A percentile compares a stretch with the other conserved stretches of the same genome.
Evolutionary conservation across 2,888 invertebrate species (phyloP).

Genomic region (Muschampia plurimacula): DNA sequence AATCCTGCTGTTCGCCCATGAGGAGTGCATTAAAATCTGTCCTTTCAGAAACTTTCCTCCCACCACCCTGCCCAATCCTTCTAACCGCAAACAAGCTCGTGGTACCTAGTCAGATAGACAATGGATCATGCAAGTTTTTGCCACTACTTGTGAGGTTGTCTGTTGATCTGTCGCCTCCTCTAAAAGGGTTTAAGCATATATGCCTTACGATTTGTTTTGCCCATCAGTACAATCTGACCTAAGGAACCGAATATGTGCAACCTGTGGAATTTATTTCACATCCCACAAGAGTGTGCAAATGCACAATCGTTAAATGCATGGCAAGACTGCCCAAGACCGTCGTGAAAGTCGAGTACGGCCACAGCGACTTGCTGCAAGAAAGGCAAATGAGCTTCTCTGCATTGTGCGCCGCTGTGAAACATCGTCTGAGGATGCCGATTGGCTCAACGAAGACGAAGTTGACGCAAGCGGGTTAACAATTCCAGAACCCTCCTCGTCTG

Average conservation of each 20-base stretch:
- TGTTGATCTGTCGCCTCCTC: background rate
- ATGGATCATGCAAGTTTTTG: background rate
- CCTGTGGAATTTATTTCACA: background rate
- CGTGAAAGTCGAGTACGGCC: background rate
- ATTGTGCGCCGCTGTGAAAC: constrained; percentile 20
- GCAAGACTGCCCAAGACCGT: background rate
- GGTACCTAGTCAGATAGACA: background rate
- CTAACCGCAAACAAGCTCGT: background rate
- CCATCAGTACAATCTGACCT: background rate
- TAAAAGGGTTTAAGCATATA: background rate
- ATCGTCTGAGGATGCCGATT: too few species aligned
- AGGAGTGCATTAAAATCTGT: background rate
- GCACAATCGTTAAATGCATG: background rate
- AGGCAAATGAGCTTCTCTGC: too few species aligned
- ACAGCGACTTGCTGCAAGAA: background rate
- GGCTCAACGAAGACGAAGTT: too few species aligned
- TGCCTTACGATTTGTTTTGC: background rate
- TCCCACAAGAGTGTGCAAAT: background rate
- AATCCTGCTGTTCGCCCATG: background rate
- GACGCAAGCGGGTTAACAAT: too few species aligned
- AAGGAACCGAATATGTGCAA: background rate
- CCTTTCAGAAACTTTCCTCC: background rate
- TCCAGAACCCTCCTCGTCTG: too few species aligned
- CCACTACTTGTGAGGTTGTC: background rate
- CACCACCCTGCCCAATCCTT: too few species aligned